Base-by-base conservation (phyloP, 2,113 vertebrate species). In the Thomomys bottae region DNA sequence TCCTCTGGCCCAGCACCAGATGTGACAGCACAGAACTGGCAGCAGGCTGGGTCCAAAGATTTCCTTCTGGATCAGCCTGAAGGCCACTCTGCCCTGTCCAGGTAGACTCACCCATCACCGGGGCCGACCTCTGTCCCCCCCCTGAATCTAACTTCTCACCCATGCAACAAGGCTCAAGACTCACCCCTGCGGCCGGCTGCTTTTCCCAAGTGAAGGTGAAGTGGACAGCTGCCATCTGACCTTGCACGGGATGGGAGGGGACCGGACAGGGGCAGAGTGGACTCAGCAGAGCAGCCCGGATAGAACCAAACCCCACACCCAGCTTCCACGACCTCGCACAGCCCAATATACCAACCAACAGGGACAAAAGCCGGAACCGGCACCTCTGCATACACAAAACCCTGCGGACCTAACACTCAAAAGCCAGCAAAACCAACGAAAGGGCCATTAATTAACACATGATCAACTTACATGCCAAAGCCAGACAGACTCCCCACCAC, bases 181-280 rank as follows among this genome's bases (percentile, higher is more conserved):
- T 23, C 26, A 61, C 21, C 54, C 61, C 14, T 1, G 34, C 26
- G 32, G 68, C 2, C 9, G 2, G 0, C 1, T 57, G 45, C 30
- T 64, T 64, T 20, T 20, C 61, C 23, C 28, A 30, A 80, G 5
- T 0, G 28, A 24, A 1, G 26, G 24, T 66, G 54, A 28, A 32
- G 32, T 9, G 64, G 78, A 20, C 10, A 20, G 64, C 45, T 9
- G 66, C 61, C 28, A 15, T 36, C 67, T 24, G 59, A 17, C 72
- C 21, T 1, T 2, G 15, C 10, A 0, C 7, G 30, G 42, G 21
- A 12, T 8, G 1, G 49, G 49, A 17, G 14, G 14, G 49, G n/a
- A n/a, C n/a, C n/a, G n/a, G n/a, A n/a, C n/a, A n/a, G n/a, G n/a
- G n/a, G n/a, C n/a, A n/a, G n/a, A n/a, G n/a, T n/a, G n/a, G n/a